phyloP scores from a whole-genome alignment of 2,888 invertebrate genomes.

The Drosophila phalerata region DNA sequence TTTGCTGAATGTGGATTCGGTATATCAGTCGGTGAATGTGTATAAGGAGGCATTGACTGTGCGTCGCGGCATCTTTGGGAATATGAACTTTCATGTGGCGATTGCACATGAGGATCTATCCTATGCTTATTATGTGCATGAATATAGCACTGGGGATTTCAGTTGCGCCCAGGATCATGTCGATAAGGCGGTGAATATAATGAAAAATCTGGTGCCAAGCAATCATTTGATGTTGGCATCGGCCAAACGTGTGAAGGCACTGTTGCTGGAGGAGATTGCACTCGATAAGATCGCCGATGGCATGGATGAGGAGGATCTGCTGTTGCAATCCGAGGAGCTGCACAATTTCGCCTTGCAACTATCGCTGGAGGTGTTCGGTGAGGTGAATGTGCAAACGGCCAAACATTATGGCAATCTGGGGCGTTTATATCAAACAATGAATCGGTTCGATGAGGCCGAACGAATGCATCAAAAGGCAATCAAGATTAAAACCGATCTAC shows the following conservation, averaged over 20 bases:
- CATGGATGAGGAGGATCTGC: constrained; percentile 87
- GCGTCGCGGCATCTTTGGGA: constrained; percentile 92
- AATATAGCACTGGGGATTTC: constrained; percentile 95
- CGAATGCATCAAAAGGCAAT: constrained; percentile 97
- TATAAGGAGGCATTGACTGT: constrained; percentile 92
- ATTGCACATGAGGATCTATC: constrained; percentile 96
- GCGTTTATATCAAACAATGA: constrained; percentile 97
- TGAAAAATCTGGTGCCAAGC: constrained; percentile 91
- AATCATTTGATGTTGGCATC: constrained; percentile 95
- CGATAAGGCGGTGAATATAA: constrained; percentile 92
- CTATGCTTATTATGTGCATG: constrained; percentile 96
- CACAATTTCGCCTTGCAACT: constrained; percentile 93
- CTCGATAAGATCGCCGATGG: constrained; percentile 89
- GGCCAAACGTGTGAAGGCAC: constrained; percentile 95
- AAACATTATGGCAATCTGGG: constrained; percentile 98
- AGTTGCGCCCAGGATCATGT: constrained; percentile 93
- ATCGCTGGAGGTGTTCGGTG: constrained; percentile 94
- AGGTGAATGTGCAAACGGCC: constrained; percentile 97
- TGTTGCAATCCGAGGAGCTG: constrained; percentile 92
- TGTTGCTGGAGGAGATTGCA: constrained; percentile 97
- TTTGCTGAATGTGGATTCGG: constrained; percentile 94
- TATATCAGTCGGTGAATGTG: constrained; percentile 93
- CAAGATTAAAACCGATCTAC: constrained; percentile 93
- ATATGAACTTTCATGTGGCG: constrained; percentile 94
- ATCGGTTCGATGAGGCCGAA: constrained; percentile 94